Evolutionary conservation across 2,888 invertebrate genomes (phyloP).

Genomic region (Drosophila setosimentum): DNA sequence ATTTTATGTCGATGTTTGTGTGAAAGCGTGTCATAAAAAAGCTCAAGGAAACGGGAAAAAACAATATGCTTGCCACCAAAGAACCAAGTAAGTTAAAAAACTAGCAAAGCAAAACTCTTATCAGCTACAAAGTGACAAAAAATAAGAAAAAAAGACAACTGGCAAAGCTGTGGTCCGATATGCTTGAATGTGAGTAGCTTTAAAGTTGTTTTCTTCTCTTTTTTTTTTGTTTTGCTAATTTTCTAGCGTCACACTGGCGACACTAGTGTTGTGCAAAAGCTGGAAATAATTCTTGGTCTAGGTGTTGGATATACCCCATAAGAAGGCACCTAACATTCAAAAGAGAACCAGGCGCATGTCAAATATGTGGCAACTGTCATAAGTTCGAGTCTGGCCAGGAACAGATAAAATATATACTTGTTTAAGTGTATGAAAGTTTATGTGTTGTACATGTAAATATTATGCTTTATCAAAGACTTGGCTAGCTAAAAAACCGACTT

Average conservation of each 20-base stretch:
- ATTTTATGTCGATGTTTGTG: constrained; percentile 75
- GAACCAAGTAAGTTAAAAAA: constrained; percentile 63
- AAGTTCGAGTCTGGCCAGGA: constrained; percentile 69
- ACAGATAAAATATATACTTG: constrained; percentile 58
- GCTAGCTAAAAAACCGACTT: constrained; percentile 64
- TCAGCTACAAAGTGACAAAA: constrained; percentile 66
- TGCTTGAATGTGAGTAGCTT: constrained; percentile 54
- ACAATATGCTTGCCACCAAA: constrained; percentile 60
- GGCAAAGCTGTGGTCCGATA: constrained; percentile 58
- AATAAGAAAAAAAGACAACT: constrained; percentile 19
- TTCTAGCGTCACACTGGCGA: constrained; percentile 69
- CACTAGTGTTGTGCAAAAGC: constrained; percentile 46
- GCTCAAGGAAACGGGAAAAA: constrained; percentile 45
- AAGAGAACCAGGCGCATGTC: constrained; percentile 39
- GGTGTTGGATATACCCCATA: constrained; percentile 58
- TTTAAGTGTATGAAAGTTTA: constrained; percentile 11
- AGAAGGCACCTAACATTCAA: constrained; percentile 13
- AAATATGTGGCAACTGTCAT: constrained; percentile 71
- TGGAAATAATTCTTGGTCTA: constrained; percentile 55
- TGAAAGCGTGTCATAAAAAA: constrained; percentile 67
- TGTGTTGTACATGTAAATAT: constrained; percentile 17
- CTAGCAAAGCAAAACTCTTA: constrained; percentile 77
- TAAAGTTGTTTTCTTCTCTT: constrained; percentile 51
- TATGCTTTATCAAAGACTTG: constrained; percentile 33
- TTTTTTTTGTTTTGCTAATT: constrained; percentile 31